These are phyloP conservation scores for Huso huso DNA, from an alignment of 2,797 vertebrate genomes.

Conservation along the genomic window DNA sequence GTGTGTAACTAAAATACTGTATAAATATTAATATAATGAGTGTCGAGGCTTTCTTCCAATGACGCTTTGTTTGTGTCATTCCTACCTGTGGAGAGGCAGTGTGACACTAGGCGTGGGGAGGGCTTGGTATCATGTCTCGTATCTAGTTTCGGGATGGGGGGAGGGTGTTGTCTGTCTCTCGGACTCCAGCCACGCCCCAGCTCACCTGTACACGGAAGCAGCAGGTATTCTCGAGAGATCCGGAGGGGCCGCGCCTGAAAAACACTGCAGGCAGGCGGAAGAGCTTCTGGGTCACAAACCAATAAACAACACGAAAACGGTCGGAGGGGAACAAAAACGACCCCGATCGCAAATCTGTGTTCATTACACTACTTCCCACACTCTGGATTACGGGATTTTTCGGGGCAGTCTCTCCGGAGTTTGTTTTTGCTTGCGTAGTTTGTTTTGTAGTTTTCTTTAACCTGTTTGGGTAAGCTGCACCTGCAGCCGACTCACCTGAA, in stretches of 20 bases:
- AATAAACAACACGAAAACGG: background rate
- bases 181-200: background rate
- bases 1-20: no score
- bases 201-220: background rate
- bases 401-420: background rate
- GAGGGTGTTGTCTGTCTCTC: no score
- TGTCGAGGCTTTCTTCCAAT: no score
- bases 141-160: no score
- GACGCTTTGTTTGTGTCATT: no score
- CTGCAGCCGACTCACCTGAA: slow-evolving; percentile 6
- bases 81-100: no score
- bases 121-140: no score
- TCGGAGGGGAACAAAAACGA: background rate
- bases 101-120: no score
- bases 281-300: no score
- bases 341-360: background rate
- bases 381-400: background rate
- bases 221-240: no score
- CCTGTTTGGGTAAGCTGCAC: background rate
- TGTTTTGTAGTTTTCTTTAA: background rate
- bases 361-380: background rate
- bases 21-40: no score
- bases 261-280: background rate
- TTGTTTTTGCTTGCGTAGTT: background rate
- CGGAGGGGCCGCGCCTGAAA: background rate